phyloP scores from a whole-genome alignment of 1,140 invertebrate genomes.

The Microplitis demolitor region DNA sequence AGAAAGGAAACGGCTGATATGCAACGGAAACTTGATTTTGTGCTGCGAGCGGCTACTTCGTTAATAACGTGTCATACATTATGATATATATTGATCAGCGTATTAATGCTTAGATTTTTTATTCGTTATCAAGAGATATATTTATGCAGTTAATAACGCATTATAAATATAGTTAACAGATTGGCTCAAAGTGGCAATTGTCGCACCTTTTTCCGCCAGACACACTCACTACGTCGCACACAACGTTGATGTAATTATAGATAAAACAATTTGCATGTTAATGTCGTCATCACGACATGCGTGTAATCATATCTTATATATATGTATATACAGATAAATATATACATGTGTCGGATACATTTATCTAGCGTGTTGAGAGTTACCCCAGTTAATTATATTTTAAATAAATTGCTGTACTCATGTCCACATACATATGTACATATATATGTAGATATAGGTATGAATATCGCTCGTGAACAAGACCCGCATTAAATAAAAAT shows the following conservation, averaged over 20 bases:
- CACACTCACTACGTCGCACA: background rate
- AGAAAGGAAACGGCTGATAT: no score
- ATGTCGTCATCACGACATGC: slow-evolving; percentile 13
- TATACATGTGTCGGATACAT: background rate
- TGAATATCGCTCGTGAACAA: no score
- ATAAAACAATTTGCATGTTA: slow-evolving; percentile 34
- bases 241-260: slow-evolving; percentile 12
- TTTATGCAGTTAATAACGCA: background rate
- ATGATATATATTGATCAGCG: no score
- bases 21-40: no score
- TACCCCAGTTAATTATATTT: background rate
- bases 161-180: background rate
- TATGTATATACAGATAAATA: background rate
- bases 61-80: no score
- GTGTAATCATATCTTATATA: background rate
- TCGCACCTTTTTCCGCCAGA: background rate
- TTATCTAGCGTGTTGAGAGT: slow-evolving; percentile 1
- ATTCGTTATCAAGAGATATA: no score
- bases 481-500: no score
- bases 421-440: background rate
- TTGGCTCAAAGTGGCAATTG: background rate
- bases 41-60: no score
- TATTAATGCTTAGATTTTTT: no score
- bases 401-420: background rate
- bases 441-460: no score